Base-by-base conservation (phyloP, 2,113 vertebrate genomes). In the Macquaria australasica region DNA sequence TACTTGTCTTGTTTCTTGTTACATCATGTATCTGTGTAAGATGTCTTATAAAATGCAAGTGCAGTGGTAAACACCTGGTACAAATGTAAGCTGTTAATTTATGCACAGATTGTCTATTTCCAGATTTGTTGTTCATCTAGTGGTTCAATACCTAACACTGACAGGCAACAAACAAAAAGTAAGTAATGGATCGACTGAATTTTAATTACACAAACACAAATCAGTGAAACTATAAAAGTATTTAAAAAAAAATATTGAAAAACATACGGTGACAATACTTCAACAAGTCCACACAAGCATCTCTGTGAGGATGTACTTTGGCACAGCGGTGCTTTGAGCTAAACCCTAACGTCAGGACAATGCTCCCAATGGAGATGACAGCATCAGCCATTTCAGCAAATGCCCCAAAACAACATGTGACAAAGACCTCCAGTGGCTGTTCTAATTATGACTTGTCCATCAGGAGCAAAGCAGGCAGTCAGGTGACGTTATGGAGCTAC, bases 101-200 rank as follows among this genome's bases (percentile, higher is more conserved):
- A 50, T 81, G 48, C 68, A 72, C 56, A 79, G 55, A 48, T 68
- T 43, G 15, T 23, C 31, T 68, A 60, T 67, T 83, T 15, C 48
- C 43, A 41, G 34, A 25, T 70, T 64, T 59, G 31, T 28, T 69
- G 39, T 16, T 79, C 31, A 66, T 39, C 25, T 58, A 43, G n/a
- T 66, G 12, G 23, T 77, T 66, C n/a, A 6, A 58, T 63, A 76
- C 14, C 25, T 12, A 23, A 4, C 5, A 43, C 1, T 55, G 20
- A 50, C 48, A 66, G 59, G 51, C 21, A 31, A 4, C 11, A 55
- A 2, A 18, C n/a, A 73, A 82, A 43, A 9, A 15, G 5, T 8
- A 48, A 11, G 37, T 23, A 21, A 58, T 55, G 8, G 12, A 70
- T 15, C 59, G 20, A 48, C 1, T 34, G 55, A 37, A 48, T 69